Evolutionary conservation across 2,113 vertebrate species (phyloP).

Genomic region (Cyprinodon variegatus): DNA sequence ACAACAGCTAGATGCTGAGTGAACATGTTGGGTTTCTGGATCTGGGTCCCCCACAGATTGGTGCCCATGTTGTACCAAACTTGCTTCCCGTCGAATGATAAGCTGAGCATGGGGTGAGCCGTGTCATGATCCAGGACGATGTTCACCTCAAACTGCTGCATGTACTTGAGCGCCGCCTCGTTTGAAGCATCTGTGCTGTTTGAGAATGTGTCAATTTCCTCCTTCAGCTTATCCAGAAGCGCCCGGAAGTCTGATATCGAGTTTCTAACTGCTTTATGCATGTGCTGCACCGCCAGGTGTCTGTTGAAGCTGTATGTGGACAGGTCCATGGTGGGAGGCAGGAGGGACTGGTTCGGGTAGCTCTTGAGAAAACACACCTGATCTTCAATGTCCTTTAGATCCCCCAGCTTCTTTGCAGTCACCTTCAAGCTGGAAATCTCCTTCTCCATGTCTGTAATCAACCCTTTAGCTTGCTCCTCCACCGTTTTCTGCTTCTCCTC

Average conservation of each 20-base stretch:
- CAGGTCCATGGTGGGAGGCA: conserved; percentile 16
- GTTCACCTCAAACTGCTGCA: conserved; percentile 35
- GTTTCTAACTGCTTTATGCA: conserved; percentile 4
- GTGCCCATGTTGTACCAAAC: conserved; percentile 21
- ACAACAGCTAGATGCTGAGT: conserved; percentile 30
- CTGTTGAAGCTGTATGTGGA: neutral
- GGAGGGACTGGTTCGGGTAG: neutral
- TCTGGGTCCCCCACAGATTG: neutral
- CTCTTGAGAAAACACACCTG: conserved; percentile 32
- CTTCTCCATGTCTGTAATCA: conserved; percentile 14
- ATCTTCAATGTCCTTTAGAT: conserved; percentile 41
- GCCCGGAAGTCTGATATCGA: conserved; percentile 9
- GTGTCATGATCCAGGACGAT: conserved; percentile 42
- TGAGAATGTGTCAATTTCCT: neutral
- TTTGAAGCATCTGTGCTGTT: neutral
- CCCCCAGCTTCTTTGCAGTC: neutral
- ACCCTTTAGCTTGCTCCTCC: conserved; percentile 16
- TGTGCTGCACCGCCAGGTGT: neutral
- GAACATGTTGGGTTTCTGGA: conserved; percentile 24
- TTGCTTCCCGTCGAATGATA: conserved; percentile 40
- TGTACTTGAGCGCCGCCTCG: neutral
- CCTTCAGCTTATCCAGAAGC: conserved; percentile 20
- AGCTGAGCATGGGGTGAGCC: conserved; percentile 37
- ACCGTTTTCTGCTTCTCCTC: conserved; percentile 50
- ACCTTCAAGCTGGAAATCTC: conserved; percentile 44